Evolutionary conservation across 2,113 vertebrate species (phyloP), one percentile per base, ranked within the genome.

Genomic region (Ochotona princeps): DNA sequence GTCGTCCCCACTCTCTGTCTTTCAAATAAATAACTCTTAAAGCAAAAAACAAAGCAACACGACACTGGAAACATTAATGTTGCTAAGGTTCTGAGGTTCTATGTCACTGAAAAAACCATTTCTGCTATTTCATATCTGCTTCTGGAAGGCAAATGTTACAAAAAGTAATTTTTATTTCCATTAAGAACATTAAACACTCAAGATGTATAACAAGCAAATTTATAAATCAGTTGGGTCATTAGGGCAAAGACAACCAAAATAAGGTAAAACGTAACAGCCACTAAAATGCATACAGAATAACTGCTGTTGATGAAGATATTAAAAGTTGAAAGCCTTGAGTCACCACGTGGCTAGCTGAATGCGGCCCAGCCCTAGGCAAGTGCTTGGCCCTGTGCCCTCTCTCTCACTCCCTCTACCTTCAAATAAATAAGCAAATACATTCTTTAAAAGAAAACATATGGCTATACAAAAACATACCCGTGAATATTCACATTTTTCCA

Each of bases 51-150:
- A 44, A 44, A 44, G 38, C 38, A 44, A 44, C 72, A 75, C 12
- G 70, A 90, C 83, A 83, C 35, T 83, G 5, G 28, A 79, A 91
- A 93, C 26, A 78, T 44, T 10, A 63, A 70, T 73, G 25, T 10
- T 87, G 54, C 65, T 93, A 67, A 76, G 13, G 57, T 69, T 79
- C 12, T 80, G 32, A 90, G 61, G 51, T 25, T 49, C 18, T 30
- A 13, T 44, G 57, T 63, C 35, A 35, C 17, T 92, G 57, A 85
- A 35, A 35, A 90, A 85, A 67, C 8, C 83, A 1, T 82, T 26
- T 11, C 72, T 93, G 73, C 20, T 83, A 30, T 80, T 92, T 83
- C 7, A 18, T 83, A 81, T 74, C 30, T 83, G 47, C 66, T 83
- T 95, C 67, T 32, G 6, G n/a, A 83, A 63, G 26, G 57, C 65